Conservation (phyloP, 2,113 vertebrate species). For the Nothoprocta perdicaria region DNA sequence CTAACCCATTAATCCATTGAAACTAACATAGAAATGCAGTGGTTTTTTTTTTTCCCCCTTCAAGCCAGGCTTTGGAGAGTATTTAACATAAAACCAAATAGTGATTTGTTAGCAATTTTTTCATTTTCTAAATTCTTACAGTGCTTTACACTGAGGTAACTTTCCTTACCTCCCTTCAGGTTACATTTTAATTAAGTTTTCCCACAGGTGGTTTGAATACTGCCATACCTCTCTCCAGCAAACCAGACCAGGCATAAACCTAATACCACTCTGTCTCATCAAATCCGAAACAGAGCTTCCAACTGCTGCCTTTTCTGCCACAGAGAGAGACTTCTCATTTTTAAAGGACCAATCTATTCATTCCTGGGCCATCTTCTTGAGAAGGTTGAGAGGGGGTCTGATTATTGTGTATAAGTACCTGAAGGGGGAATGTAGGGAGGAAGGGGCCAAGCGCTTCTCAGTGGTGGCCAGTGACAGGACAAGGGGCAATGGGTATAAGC, state of each 20-base stretch:
- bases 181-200: neutral
- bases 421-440: no score
- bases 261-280: neutral
- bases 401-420: no score
- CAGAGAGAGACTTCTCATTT: neutral
- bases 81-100: neutral
- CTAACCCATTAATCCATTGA: neutral
- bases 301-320: neutral
- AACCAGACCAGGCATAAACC: neutral
- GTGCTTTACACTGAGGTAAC: neutral
- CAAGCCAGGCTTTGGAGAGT: neutral
- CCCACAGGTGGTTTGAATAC: neutral
- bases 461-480: no score
- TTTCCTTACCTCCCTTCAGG: neutral
- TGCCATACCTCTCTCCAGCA: fast-evolving
- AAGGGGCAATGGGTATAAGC: no score
- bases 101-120: neutral
- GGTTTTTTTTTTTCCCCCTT: neutral
- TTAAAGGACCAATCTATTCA: neutral
- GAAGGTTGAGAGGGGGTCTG: no score
- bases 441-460: no score
- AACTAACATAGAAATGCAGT: neutral
- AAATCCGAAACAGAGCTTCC: neutral
- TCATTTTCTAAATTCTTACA: neutral
- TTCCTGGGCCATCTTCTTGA: neutral